Conservation (phyloP, 2,113 vertebrate genomes). For the Ceuthmochares aereus region DNA sequence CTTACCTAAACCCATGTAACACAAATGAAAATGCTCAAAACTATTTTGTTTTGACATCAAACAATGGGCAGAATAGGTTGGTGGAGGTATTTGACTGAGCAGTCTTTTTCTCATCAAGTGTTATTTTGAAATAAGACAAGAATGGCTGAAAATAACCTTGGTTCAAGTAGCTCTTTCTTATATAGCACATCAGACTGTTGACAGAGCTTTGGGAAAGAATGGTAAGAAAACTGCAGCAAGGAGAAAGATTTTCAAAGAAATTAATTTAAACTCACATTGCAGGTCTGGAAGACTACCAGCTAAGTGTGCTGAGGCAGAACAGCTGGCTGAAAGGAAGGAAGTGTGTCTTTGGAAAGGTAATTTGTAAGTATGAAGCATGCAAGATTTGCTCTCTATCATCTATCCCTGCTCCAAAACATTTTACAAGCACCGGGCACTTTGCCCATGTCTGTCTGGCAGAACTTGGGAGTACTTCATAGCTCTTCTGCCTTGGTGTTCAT, state of each 20-base stretch:
- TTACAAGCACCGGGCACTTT: neutral
- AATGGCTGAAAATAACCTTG: neutral
- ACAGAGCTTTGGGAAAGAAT: neutral
- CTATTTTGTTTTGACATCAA: neutral
- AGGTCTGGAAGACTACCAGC: constrained; percentile 38
- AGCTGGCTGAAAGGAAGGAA: constrained; percentile 50
- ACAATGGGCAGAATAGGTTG: neutral
- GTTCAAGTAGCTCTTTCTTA: neutral
- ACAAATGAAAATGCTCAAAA: neutral
- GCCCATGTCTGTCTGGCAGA: neutral
- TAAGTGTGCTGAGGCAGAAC: constrained; percentile 48
- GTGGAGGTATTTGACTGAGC: neutral
- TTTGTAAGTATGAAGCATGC: constrained; percentile 23
- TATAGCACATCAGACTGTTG: neutral
- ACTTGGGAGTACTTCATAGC: neutral
- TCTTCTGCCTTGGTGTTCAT: neutral
- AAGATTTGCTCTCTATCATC: constrained; percentile 36
- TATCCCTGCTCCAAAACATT: constrained; percentile 25
- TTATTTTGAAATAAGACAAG: neutral
- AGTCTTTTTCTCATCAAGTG: neutral
- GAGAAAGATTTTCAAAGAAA: constrained; percentile 1
- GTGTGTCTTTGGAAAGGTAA: constrained; percentile 55
- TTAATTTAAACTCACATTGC: neutral
- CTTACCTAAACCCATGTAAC: neutral
- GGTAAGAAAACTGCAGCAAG: neutral